phyloP scores from a whole-genome alignment of 2,888 invertebrate genomes.

The Muschampia staudingeri region DNA sequence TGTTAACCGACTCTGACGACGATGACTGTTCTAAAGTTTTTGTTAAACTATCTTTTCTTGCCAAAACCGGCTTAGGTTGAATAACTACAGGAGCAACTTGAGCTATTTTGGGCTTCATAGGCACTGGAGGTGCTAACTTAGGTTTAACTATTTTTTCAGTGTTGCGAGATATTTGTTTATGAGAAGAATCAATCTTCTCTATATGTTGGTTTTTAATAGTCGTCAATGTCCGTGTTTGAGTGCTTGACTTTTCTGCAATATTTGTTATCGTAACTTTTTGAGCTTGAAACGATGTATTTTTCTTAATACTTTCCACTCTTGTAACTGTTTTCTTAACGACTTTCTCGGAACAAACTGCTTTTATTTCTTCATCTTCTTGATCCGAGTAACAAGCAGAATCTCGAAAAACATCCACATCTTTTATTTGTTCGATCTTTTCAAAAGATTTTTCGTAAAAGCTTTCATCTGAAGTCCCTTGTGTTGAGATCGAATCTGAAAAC shows the following conservation, averaged over 20 bases:
- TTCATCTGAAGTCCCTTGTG: constrained; percentile 89
- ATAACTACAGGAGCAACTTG: constrained; percentile 73
- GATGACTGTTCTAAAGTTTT: constrained; percentile 77
- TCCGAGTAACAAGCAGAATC: constrained; percentile 97
- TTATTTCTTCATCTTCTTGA: constrained; percentile 91
- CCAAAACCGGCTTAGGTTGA: constrained; percentile 70
- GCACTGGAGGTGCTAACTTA: constrained; percentile 92
- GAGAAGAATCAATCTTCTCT: constrained; percentile 68
- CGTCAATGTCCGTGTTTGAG: constrained; percentile 74
- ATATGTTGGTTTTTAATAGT: constrained; percentile 72
- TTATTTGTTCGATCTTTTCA: constrained; percentile 94
- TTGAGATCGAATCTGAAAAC: constrained; percentile 56
- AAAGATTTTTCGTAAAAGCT: constrained; percentile 95
- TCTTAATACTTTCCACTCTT: constrained; percentile 80
- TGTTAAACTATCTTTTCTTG: constrained; percentile 68
- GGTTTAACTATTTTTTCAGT: constrained; percentile 82
- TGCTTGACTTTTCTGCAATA: constrained; percentile 74
- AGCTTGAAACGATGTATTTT: constrained; percentile 78
- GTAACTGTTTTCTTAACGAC: constrained; percentile 74
- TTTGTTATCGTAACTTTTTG: constrained; percentile 76
- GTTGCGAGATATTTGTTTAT: constrained; percentile 62
- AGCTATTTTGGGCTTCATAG: constrained; percentile 91
- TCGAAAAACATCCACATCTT: constrained; percentile 93
- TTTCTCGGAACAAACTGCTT: constrained; percentile 72
- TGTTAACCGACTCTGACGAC: constrained; percentile 78